phyloP scores from a whole-genome alignment of 2,888 invertebrate species.

The Corythucha ciliata region DNA sequence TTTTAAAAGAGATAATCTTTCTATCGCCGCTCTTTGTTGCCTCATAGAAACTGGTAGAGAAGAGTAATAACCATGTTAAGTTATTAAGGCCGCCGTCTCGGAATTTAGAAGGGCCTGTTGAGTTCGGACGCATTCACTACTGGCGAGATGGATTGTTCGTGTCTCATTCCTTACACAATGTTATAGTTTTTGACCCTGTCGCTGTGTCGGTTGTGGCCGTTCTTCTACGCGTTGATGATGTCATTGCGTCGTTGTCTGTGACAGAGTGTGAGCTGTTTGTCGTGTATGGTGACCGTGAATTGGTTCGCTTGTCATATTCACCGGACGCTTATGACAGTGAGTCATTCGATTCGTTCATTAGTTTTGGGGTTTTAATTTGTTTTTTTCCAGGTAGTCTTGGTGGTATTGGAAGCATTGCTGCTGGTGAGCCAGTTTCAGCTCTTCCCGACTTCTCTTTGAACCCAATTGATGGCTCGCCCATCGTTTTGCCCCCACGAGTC shows the following conservation, averaged over 20 bases:
- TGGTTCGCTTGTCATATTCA: constrained; percentile 64
- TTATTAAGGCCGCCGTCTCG: too few relatives aligned
- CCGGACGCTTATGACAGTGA: constrained; percentile 48
- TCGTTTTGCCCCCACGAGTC: constrained; percentile 2
- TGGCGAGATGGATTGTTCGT: constrained; percentile 65
- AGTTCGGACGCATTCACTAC: constrained; percentile 53
- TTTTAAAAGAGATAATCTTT: neutral
- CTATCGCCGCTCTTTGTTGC: neutral
- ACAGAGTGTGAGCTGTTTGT: constrained; percentile 56
- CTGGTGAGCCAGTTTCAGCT: constrained; percentile 25
- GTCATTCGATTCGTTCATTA: neutral
- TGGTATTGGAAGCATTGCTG: constrained; percentile 27
- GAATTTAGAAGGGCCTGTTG: too few relatives aligned
- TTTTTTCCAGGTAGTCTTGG: constrained; percentile 27
- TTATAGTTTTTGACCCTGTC: constrained; percentile 68
- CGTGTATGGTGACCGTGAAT: constrained; percentile 65
- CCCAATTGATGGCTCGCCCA: constrained; percentile 22
- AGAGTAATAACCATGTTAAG: too few relatives aligned
- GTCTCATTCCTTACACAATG: constrained; percentile 58
- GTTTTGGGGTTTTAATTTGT: neutral
- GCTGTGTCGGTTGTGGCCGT: constrained; percentile 46
- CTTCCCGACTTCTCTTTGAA: constrained; percentile 22
- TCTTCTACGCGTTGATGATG: constrained; percentile 21
- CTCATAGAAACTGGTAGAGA: too few relatives aligned
- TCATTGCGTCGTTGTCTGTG: constrained; percentile 27